Evolutionary conservation across 2,888 invertebrate species (phyloP), one percentile per base, ranked within the genome.

Genomic region (Parnassius smintheus): DNA sequence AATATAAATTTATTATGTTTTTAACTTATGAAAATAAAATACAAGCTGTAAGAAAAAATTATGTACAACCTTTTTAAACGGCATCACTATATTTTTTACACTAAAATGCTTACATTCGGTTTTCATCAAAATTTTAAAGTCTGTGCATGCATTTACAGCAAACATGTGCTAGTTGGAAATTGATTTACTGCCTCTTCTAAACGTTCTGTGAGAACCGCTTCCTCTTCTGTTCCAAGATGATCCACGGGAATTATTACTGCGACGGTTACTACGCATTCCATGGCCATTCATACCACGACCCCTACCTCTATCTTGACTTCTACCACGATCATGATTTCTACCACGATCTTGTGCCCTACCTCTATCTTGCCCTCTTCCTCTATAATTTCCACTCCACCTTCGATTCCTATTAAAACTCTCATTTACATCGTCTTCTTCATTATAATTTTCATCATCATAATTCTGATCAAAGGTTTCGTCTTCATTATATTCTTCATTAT

Each of bases 21-120:
- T 77, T 75, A 84, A 76, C 81, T 84, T 83, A 84, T 73, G 69
- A 75, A 83, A 83, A 79, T 82, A 83, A 83, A 84, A 80, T 82
- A 86, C 79, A 88, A 85, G 88, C 83, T 80, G 82, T 85, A 85
- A 86, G 80, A 76, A 79, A 79, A 83, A 85, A 85, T 80, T 89
- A 88, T 91, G 72, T 90, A 90, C 91, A 91, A 87, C 86, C 82
- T 83, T 80, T 80, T 77, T 75, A 76, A 80, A 80, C 74, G 75
- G 74, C 78, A 77, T 79, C 83, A 87, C 83, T 80, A 74, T 68
- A 76, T 81, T 79, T 77, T 82, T 83, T 82, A 83, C 87, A 88
- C 87, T 78, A 76, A 78, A 76, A 78, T 77, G 78, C 71, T 70
- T 76, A 69, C 73, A 72, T 78, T 75, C 74, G 80, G 66, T 71